Evolutionary conservation across 2,888 invertebrate species (phyloP), one percentile per base, ranked within the genome.

Genomic region (Stenurella melanura): DNA sequence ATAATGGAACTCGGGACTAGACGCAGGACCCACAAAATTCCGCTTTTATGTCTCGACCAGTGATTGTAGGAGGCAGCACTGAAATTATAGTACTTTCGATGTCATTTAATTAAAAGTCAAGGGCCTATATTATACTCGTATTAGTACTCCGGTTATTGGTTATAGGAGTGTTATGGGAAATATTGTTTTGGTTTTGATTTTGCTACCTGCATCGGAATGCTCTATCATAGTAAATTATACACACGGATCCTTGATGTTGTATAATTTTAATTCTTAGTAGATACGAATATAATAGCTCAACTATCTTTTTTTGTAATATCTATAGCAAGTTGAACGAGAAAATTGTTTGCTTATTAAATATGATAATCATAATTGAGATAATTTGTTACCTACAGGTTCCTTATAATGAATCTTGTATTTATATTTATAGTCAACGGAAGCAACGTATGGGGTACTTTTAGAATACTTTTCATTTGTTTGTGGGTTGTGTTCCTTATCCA

Each of bases 191-290:
- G 50, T 70, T 68, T 72, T 34, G 58, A 56, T 68, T 78, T 77
- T 26, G 81, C 76, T 81, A 81, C 81, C 81, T 81, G 81, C 76
- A 73, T 56, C 75, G 42, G 15, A 73, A 60, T 19, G 70, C 75
- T 64, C 75, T 76, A 71, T 76, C 80, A 78, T 78, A 80, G 76
- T 71, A 76, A 76, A 80, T 80, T 80, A 80, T 78, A 75, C 10
- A 21, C 21, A 15, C n/a, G 15, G 60, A n/a, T 11, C 19, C n/a
- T 18, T 38, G n/a, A 30, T 57, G 17, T 34, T 11, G 15, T 57
- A 30, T 57, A 38, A 30, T 26, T 56, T 68, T 56, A 30, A 19
- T 56, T 57, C 38, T 57, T 34, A 57, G 34, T 18, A 34, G n/a
- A 69, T 69, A 69, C 38, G 57, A 69, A 69, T 69, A 19, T 57